Conservation (phyloP, 2,797 vertebrate genomes). For the Naso thynnoides region DNA sequence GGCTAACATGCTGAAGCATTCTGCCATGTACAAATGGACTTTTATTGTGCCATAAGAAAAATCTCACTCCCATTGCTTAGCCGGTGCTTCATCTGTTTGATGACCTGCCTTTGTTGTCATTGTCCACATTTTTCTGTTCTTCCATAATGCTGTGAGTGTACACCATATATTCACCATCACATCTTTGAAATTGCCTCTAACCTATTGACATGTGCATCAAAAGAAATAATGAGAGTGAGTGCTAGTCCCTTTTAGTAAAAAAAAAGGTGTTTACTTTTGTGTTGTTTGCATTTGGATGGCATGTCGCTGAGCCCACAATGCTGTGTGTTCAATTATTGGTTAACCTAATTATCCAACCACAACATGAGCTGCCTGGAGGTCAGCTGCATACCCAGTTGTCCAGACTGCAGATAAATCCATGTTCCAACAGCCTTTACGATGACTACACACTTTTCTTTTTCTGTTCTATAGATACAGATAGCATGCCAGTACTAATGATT, state of each 20-base stretch:
- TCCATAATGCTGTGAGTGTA: not conserved
- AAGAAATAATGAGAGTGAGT: slow-evolving; percentile 39
- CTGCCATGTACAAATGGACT: slow-evolving; percentile 25
- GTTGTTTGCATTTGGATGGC: slow-evolving; percentile 51
- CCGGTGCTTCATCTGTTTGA: slow-evolving; percentile 28
- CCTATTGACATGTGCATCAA: slow-evolving; percentile 46
- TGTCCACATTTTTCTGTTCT: slow-evolving; percentile 35
- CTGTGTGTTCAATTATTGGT: slow-evolving; percentile 51
- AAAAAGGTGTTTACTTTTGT: slow-evolving; percentile 29
- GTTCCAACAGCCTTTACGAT: slow-evolving; percentile 10
- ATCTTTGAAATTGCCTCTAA: slow-evolving; percentile 30
- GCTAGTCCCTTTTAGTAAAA: slow-evolving; percentile 17
- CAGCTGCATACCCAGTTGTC: slow-evolving; percentile 40
- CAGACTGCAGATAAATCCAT: slow-evolving; percentile 56
- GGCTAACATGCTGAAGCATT: slow-evolving; percentile 46
- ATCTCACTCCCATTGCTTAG: slow-evolving; percentile 3
- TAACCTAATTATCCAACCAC: slow-evolving; percentile 69
- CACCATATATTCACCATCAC: slow-evolving; percentile 27
- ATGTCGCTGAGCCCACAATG: slow-evolving; percentile 53
- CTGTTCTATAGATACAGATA: slow-evolving; percentile 37
- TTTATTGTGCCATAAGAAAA: slow-evolving; percentile 4
- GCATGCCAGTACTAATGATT: slow-evolving; percentile 47
- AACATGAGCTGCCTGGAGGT: slow-evolving; percentile 30
- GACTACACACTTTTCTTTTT: slow-evolving; percentile 13
- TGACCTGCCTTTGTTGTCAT: slow-evolving; percentile 46